Evolutionary conservation across 2,888 invertebrate species (phyloP), one percentile per base, ranked within the genome.

Genomic region (Epinotia bilunana): DNA sequence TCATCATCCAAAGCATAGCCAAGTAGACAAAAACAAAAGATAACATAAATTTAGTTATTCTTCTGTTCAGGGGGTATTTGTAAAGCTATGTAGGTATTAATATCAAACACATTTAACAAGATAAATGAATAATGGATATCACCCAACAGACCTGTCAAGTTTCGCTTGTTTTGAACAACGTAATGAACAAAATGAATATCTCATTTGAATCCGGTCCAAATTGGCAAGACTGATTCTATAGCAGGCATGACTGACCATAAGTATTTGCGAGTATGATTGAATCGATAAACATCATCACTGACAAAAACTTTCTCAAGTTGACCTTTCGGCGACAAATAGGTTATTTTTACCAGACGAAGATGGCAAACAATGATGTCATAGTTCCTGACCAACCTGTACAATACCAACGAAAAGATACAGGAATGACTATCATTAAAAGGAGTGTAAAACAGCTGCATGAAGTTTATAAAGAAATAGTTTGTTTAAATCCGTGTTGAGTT

Each of bases 261-360:
- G 5, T 6, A 16, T 11, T 58, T 13, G 16, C 1, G 5, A 64
- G 12, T 72, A 46, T 43, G 68, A 68, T 57, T 43, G 57, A 20
- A 16, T 39, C 13, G 46, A 68, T 68, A 18, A 57, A 20, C 20
- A 55, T 20, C 39, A 16, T 23, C 68, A 46, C 69, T n/a, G 28
- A 69, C 69, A 46, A 58, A 69, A 69, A n/a, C n/a, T n/a, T n/a
- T n/a, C n/a, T n/a, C n/a, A n/a, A n/a, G n/a, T n/a, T n/a, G n/a
- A n/a, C 74, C 74, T 70, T 74, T 65, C 53, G 39, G 43, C 53
- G 39, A 55, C 68, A 62, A 13, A 43, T 53, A 68, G 62, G 76
- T 72, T 72, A 72, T 74, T 70, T 74, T 65, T 74, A 64, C 39
- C 58, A 6, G 64, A 46, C 28, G 64, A 60, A 60, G 70, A 65